Evolutionary conservation across 2,888 invertebrate genomes (phyloP).

Genomic region (Spicauda simplicius): DNA sequence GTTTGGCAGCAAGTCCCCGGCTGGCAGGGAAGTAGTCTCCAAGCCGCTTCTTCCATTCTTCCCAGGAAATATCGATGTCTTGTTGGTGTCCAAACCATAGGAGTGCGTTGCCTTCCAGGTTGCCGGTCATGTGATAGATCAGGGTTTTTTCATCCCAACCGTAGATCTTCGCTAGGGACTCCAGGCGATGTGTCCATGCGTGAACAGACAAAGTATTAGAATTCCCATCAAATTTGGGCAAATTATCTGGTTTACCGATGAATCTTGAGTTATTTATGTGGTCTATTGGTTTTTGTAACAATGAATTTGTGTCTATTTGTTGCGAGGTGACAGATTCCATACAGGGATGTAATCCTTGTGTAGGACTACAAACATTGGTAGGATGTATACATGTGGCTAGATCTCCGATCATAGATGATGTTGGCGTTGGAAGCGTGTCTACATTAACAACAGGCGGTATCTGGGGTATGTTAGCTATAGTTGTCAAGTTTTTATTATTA

Average conservation of each 20-base stretch:
- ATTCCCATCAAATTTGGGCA: too few relatives aligned
- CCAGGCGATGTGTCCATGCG: constrained; percentile 33
- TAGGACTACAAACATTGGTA: neutral
- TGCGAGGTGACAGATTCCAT: neutral
- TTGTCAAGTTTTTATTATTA: too few relatives aligned
- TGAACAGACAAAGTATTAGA: constrained; percentile 25
- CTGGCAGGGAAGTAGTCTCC: constrained; percentile 25
- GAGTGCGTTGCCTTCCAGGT: constrained; percentile 25
- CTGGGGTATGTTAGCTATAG: too few relatives aligned
- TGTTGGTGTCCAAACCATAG: constrained; percentile 34
- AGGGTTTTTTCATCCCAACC: constrained; percentile 33
- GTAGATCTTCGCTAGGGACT: constrained; percentile 34
- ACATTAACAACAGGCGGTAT: too few relatives aligned
- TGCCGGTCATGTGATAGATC: constrained; percentile 36
- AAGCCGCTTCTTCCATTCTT: constrained; percentile 31
- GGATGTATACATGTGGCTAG: too few relatives aligned
- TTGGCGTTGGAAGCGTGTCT: too few relatives aligned
- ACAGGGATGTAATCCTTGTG: neutral
- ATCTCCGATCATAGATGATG: too few relatives aligned
- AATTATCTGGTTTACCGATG: constrained; percentile 18
- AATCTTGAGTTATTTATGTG: neutral
- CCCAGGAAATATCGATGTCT: constrained; percentile 33
- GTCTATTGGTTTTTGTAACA: neutral
- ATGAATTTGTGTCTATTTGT: neutral
- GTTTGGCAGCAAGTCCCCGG: constrained; percentile 23